Base-by-base conservation (phyloP, 2,797 vertebrate genomes). In the Labeo calbasu region DNA sequence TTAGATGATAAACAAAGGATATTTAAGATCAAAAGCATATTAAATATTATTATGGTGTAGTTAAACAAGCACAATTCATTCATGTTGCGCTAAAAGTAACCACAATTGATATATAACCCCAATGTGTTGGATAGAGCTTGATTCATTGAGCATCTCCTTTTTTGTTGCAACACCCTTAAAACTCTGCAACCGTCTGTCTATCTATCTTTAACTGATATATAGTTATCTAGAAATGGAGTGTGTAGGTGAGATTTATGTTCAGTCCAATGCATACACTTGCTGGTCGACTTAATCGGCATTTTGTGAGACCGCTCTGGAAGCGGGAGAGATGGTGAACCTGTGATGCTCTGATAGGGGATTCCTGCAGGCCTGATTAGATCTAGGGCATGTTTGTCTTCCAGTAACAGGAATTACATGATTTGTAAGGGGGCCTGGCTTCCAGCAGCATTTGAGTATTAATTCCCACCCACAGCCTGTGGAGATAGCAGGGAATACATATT, bases 331-430 rank as follows among this genome's bases (percentile, higher is more conserved):
- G 90, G 92, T 89, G 90, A 84, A 84, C 86, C 89, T 88, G 90
- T 86, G 91, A 92, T 92, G 89, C 85, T 86, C 90, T 88, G 93
- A 94, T 94, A 94, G 91, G 90, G 90, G 90, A 90, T 91, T 89
- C 92, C 92, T 90, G 87, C 87, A 89, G 90, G 88, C 85, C 89
- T 92, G 94, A 95, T 94, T 93, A 93, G 89, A 93, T 94, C 93
- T 92, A 89, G 87, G 90, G 87, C 87, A 88, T 93, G 93, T 94
- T 94, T 94, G 93, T 93, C 91, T 93, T 92, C 89, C 92, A 91
- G 93, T 93, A 91, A 93, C 92, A 92, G 88, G 92, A 89, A 93
- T 93, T 93, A 91, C 91, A 92, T 93, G 90, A 94, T 95, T 94
- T 94, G 92, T 92, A 90, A 89, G 91, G 82, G 63, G 82, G 85